phyloP scores from a whole-genome alignment of 2,888 invertebrate species.

The Calliopum simillimum region DNA sequence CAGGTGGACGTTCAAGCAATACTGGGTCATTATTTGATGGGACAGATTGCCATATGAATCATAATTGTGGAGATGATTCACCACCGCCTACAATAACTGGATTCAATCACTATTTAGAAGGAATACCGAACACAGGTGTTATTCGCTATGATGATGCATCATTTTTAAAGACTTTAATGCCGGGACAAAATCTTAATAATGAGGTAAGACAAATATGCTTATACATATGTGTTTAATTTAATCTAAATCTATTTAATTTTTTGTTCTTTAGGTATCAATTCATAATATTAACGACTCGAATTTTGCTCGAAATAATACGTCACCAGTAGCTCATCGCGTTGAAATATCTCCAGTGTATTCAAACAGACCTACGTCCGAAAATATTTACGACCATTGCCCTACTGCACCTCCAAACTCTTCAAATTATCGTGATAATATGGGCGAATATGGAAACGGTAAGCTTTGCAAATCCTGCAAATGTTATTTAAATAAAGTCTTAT shows the following conservation, averaged over 20 bases:
- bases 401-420: constrained; percentile 46
- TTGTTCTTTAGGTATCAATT: constrained; percentile 65
- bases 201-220: constrained; percentile 55
- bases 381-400: constrained; percentile 56
- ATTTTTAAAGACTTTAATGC: constrained; percentile 66
- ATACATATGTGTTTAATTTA: neutral
- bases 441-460: constrained; percentile 57
- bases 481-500: too few species aligned
- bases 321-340: constrained; percentile 64
- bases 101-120: constrained; percentile 65
- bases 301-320: constrained; percentile 61
- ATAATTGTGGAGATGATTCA: constrained; percentile 65
- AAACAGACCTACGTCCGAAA: constrained; percentile 52
- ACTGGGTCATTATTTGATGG: constrained; percentile 50
- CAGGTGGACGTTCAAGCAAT: constrained; percentile 44
- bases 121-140: constrained; percentile 64
- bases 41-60: constrained; percentile 57
- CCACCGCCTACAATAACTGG: constrained; percentile 65
- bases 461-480: neutral
- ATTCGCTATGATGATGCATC: constrained; percentile 66
- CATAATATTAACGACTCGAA: constrained; percentile 67
- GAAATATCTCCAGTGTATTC: constrained; percentile 66
- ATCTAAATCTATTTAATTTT: neutral
- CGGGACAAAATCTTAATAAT: constrained; percentile 67
- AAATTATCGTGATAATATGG: constrained; percentile 57